Percentiles rank a stretch among this genome's conserved stretches.
These are phyloP conservation scores for Thunnus thynnus DNA, from an alignment of 2,113 vertebrate species.

Conservation along the genomic window DNA sequence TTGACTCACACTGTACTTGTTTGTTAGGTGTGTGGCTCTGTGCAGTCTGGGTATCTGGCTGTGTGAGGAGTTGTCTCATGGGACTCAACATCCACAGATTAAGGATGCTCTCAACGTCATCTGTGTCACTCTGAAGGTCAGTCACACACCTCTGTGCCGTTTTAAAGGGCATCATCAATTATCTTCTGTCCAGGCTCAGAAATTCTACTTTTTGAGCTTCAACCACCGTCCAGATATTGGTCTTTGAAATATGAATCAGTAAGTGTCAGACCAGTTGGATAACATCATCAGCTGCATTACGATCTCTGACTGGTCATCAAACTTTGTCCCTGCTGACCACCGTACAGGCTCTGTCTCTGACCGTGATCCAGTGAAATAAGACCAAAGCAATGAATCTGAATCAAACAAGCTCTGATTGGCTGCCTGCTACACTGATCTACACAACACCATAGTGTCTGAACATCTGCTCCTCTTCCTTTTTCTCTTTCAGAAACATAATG, in stretches of 20 bases:
- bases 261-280: not conserved
- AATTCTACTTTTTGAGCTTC: too few relatives aligned
- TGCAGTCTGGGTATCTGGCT: conserved; percentile 99
- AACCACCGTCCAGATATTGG: not conserved
- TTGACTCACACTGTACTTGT: not conserved
- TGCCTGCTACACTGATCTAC: not conserved
- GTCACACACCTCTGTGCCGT: not conserved
- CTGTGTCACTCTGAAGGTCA: conserved; percentile 98
- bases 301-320: not conserved
- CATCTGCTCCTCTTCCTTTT: conserved; percentile 41
- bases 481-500: not conserved
- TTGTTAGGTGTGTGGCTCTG: conserved; percentile 93
- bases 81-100: conserved; percentile 95
- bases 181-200: not conserved
- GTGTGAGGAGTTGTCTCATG: conserved; percentile 94
- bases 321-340: conserved; percentile 32
- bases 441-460: conserved; percentile 24
- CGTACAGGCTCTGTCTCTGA: conserved; percentile 10
- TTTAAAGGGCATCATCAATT: not conserved
- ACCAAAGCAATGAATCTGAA: conserved; percentile 54
- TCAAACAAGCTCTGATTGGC: conserved; percentile 43
- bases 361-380: conserved; percentile 45
- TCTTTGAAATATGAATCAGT: not conserved
- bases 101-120: conserved; percentile 98
- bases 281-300: not conserved